These are phyloP conservation scores for Phorcus lineatus DNA, from an alignment of 2,888 invertebrate species.

Conservation along the genomic window DNA sequence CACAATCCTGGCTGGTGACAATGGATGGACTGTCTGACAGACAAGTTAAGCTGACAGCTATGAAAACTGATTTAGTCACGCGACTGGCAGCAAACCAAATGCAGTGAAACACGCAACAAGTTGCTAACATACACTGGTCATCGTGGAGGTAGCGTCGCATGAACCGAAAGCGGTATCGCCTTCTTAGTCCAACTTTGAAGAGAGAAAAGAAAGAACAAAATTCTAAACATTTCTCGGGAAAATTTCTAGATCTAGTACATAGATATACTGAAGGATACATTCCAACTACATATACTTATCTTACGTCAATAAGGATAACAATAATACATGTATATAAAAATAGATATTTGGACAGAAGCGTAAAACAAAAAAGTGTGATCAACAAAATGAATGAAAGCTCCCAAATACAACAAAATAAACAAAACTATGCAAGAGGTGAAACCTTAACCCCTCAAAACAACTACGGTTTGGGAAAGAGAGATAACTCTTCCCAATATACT, in stretches of 20 bases:
- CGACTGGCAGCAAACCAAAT: slow-evolving; percentile 12
- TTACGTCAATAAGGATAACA: not conserved
- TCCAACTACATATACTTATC: slow-evolving; percentile 1
- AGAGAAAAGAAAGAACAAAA: slow-evolving; percentile 39
- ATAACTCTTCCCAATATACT: not conserved
- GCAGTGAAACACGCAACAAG: slow-evolving; percentile 3
- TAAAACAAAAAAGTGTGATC: slow-evolving; percentile 13
- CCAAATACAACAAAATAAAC: slow-evolving; percentile 14
- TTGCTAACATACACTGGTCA: slow-evolving; percentile 44
- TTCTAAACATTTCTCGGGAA: not conserved
- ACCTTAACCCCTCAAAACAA: slow-evolving; percentile 7
- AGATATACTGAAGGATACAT: not conserved
- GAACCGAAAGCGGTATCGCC: slow-evolving; percentile 68
- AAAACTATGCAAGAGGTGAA: slow-evolving; percentile 3
- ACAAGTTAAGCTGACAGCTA: not conserved
- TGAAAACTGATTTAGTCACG: not conserved
- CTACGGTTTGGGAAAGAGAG: not conserved
- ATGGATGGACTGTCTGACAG: too few species aligned
- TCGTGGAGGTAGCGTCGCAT: slow-evolving; percentile 52
- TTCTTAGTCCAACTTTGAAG: slow-evolving; percentile 69
- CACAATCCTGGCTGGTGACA: too few species aligned
- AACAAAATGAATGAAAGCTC: slow-evolving; percentile 13
- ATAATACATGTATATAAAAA: not conserved
- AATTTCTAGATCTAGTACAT: not conserved
- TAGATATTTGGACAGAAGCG: slow-evolving; percentile 7